A percentile compares a stretch with the other conserved stretches of the same genome.
These are phyloP conservation scores for Dendroctonus ponderosae DNA, from an alignment of 1,140 invertebrate genomes.

Conservation along the genomic window DNA sequence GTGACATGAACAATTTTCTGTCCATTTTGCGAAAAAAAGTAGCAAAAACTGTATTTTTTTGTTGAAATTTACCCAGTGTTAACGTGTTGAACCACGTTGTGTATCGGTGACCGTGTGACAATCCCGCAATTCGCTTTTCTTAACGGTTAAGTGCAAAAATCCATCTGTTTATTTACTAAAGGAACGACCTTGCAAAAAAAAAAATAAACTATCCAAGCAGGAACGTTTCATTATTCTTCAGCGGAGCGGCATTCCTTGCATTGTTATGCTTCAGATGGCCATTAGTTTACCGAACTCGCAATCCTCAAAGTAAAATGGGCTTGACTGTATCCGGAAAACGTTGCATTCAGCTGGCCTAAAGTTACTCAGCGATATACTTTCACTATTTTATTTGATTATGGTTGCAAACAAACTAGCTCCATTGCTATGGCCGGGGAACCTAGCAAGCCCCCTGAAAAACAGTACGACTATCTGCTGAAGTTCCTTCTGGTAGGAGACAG, in stretches of 20 bases:
- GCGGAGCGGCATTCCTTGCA: conserved; percentile 11
- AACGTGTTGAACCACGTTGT: too few relatives aligned
- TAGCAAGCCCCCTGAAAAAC: conserved; percentile 60
- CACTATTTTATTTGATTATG: conserved; percentile 31
- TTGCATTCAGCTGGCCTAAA: conserved; percentile 9
- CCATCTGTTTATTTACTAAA: conserved; percentile 34
- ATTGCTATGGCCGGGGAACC: conserved; percentile 50
- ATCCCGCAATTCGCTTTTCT: too few relatives aligned
- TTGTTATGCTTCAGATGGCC: not conserved
- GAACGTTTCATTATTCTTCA: conserved; percentile 21
- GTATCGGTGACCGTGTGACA: too few relatives aligned
- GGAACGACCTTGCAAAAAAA: conserved; percentile 32
- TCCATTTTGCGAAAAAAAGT: conserved; percentile 8
- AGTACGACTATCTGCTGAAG: conserved; percentile 94
- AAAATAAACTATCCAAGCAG: conserved; percentile 28
- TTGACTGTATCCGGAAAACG: conserved; percentile 18
- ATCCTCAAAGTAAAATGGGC: not conserved
- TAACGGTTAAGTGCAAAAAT: conserved; percentile 3
- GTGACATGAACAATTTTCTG: conserved; percentile 22
- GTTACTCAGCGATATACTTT: conserved; percentile 16
- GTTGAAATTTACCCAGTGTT: not conserved
- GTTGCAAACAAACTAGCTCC: conserved; percentile 21
- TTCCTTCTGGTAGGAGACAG: conserved; percentile 95
- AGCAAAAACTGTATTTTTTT: conserved; percentile 4
- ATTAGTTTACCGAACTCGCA: not conserved